A percentile compares a stretch with the other conserved stretches of the same genome.
phyloP scores from a whole-genome alignment of 2,113 vertebrate species.

The Eidolon helvum region DNA sequence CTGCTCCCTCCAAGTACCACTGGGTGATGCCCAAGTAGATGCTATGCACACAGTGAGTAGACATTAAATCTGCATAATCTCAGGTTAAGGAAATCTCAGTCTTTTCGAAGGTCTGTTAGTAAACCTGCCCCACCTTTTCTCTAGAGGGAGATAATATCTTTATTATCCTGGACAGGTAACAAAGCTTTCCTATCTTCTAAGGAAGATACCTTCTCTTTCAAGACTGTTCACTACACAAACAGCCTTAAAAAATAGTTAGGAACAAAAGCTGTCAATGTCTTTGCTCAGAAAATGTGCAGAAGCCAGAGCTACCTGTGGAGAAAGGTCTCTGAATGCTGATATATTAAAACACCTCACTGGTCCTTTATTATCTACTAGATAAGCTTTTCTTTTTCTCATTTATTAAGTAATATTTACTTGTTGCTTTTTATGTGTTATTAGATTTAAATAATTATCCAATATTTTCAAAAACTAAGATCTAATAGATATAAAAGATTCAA shows the following conservation, averaged over 20 bases:
- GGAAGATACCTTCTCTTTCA: not conserved
- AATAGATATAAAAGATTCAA: not conserved
- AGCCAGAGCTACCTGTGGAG: not conserved
- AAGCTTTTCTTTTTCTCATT: not conserved
- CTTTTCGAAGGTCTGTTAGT: not conserved
- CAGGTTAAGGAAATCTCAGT: not conserved
- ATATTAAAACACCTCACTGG: not conserved
- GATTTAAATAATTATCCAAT: not conserved
- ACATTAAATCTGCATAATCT: not conserved
- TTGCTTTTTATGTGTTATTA: not conserved
- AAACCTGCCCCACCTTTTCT: not conserved
- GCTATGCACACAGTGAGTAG: not conserved
- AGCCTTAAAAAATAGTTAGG: not conserved
- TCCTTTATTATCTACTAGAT: not conserved
- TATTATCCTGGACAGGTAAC: not conserved
- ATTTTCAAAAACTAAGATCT: not conserved
- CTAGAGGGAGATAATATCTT: not conserved
- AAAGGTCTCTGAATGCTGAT: not conserved
- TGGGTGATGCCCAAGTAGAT: not conserved
- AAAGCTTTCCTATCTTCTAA: not conserved
- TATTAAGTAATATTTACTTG: not conserved
- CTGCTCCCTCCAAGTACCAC: not conserved
- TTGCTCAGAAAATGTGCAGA: not conserved
- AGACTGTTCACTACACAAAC: not conserved
- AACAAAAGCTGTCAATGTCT: not conserved